Percentiles rank a stretch among this genome's conserved stretches.
These are phyloP conservation scores for Rissa tridactyla DNA, from an alignment of 2,113 vertebrate genomes.

Conservation along the genomic window DNA sequence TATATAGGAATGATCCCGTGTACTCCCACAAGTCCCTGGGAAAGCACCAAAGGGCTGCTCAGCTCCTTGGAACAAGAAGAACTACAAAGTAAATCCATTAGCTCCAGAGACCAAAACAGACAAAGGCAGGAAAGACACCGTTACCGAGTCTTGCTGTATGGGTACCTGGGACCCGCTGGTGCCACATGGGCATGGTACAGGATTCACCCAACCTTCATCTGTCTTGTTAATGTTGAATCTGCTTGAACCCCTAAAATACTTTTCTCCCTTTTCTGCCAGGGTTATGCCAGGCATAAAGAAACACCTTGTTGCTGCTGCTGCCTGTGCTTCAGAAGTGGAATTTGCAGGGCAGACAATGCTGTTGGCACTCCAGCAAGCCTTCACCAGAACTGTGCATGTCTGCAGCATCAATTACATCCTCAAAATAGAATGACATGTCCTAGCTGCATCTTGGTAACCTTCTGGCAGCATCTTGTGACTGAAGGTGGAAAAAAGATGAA, in stretches of 20 bases:
- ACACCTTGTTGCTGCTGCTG: neutral
- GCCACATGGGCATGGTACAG: neutral
- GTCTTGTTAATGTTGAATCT: neutral
- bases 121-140: neutral
- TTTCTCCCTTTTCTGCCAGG: neutral
- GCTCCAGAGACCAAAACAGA: neutral
- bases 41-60: neutral
- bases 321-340: neutral
- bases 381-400: neutral
- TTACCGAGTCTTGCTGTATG: rapidly evolving
- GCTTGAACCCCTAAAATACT: neutral
- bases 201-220: neutral
- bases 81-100: neutral
- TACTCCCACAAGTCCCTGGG: neutral
- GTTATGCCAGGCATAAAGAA: neutral
- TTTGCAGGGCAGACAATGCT: neutral
- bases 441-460: neutral
- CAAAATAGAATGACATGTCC: neutral
- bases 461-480: neutral
- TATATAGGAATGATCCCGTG: neutral
- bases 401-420: neutral
- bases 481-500: neutral
- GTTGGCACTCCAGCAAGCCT: neutral
- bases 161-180: neutral
- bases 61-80: neutral